phyloP scores from a whole-genome alignment of 2,113 vertebrate species.

The Nesoenas mayeri region DNA sequence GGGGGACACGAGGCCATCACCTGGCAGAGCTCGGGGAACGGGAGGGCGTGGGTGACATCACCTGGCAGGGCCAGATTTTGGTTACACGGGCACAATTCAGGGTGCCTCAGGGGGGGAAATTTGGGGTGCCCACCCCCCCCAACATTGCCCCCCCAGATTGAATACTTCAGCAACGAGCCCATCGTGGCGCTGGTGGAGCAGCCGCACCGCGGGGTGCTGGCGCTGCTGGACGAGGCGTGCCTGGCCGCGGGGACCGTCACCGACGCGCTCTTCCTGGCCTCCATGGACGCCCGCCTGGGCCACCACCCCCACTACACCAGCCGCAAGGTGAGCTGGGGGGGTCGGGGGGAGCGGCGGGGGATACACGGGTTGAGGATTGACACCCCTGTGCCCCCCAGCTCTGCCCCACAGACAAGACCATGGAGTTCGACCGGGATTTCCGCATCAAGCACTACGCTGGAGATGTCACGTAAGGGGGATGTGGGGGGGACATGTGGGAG shows the following conservation, averaged over 20 bases:
- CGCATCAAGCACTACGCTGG: constrained; percentile 92
- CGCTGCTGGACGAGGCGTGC: constrained; percentile 91
- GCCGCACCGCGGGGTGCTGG: constrained; percentile 86
- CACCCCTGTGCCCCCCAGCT: constrained; percentile 69
- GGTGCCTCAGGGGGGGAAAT: too few relatives aligned
- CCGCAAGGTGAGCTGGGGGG: constrained; percentile 79
- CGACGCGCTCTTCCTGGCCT: constrained; percentile 85
- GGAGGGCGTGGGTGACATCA: not conserved
- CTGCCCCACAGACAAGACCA: constrained; percentile 85
- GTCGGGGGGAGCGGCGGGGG: fast-evolving
- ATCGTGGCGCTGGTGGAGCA: constrained; percentile 93
- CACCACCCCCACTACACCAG: constrained; percentile 90
- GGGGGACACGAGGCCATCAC: too few relatives aligned
- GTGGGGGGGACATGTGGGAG: not conserved
- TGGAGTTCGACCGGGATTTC: constrained; percentile 93
- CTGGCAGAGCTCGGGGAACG: too few relatives aligned
- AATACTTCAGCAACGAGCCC: constrained; percentile 91
- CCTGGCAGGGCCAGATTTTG: not conserved
- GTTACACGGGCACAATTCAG: not conserved
- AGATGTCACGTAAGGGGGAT: constrained; percentile 85
- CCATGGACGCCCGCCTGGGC: constrained; percentile 85
- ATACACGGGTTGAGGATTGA: fast-evolving
- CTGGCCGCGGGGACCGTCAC: constrained; percentile 85
- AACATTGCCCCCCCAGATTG: constrained; percentile 73
- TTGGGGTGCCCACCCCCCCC: too few relatives aligned